Evolutionary conservation across 2,888 invertebrate genomes (phyloP).

Genomic region (Cryptophagus acutangulus): DNA sequence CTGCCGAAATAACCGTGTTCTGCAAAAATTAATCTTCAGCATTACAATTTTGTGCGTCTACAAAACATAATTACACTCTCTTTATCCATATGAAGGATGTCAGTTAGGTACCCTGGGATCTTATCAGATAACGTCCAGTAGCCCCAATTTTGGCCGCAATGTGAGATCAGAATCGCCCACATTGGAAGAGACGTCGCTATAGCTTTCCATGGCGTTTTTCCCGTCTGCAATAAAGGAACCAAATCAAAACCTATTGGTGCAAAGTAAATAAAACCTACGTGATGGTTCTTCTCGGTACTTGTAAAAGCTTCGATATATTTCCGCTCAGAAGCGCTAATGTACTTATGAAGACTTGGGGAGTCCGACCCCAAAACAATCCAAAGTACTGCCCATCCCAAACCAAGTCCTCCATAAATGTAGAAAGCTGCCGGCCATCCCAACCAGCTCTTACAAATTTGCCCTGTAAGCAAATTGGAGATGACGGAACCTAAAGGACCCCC

Average conservation of each 20-base stretch:
- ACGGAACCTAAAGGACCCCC: slow-evolving; percentile 62
- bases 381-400: slow-evolving; percentile 54
- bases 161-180: slow-evolving; percentile 66
- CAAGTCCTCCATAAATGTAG: slow-evolving; percentile 61
- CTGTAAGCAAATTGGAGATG: slow-evolving; percentile 63
- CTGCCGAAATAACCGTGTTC: slow-evolving; percentile 63
- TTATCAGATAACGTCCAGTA: slow-evolving; percentile 81
- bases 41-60: too few relatives aligned
- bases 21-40: too few relatives aligned
- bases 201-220: slow-evolving; percentile 65
- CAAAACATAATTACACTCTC: too few relatives aligned
- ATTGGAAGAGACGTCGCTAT: slow-evolving; percentile 73
- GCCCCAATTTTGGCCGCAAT: slow-evolving; percentile 74
- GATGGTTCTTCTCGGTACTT: slow-evolving; percentile 53
- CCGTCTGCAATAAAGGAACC: slow-evolving; percentile 19
- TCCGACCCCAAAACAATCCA: slow-evolving; percentile 60
- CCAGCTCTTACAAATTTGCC: slow-evolving; percentile 58
- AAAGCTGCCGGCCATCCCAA: slow-evolving; percentile 73
- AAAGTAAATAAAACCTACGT: too few relatives aligned
- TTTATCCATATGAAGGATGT: slow-evolving; percentile 66
- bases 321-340: slow-evolving; percentile 58
- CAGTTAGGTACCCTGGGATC: slow-evolving; percentile 74
- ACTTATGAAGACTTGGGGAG: slow-evolving; percentile 55
- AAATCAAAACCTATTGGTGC: too few relatives aligned
- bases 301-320: slow-evolving; percentile 55